Evolutionary conservation across 35 echinoderm and acorn worm genomes (phyloP).

Genomic region (Heliocidaris erythrogramma): DNA sequence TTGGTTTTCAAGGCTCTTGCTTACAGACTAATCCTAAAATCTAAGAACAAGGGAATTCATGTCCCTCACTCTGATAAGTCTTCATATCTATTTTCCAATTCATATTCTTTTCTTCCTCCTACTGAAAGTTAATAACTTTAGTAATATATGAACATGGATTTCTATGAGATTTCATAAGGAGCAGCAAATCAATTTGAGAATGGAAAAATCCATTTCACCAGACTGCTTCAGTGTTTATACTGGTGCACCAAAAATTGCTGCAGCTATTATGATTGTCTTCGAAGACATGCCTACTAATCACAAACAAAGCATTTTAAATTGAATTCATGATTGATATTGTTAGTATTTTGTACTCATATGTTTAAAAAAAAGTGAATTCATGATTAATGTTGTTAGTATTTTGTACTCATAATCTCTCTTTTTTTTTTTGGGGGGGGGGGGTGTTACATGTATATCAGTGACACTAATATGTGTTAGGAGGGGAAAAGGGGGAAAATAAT

Average conservation of each 20-base stretch:
- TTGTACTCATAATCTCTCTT: too few species aligned
- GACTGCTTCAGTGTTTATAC: not conserved
- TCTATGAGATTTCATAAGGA: not conserved
- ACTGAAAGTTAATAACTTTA: not conserved
- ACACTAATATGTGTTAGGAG: not conserved
- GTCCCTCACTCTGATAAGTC: not conserved
- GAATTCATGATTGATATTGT: not conserved
- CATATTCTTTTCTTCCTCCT: not conserved
- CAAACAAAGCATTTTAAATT: too few species aligned
- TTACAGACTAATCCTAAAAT: not conserved
- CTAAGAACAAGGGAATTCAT: not conserved
- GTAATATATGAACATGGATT: not conserved
- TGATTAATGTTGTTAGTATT: not conserved
- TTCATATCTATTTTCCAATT: not conserved
- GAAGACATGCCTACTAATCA: too few species aligned
- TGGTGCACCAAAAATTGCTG: too few species aligned
- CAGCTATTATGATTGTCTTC: too few species aligned
- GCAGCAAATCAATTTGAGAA: not conserved
- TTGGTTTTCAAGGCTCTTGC: not conserved
- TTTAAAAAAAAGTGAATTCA: too few species aligned
- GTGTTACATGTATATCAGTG: not conserved
- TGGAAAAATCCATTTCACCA: not conserved
- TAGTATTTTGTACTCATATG: not conserved
- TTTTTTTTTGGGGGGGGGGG: too few species aligned
- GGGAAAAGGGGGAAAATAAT: not conserved